Evolutionary conservation across 2,113 vertebrate genomes (phyloP).

Genomic region (Microcebus griseorufus): DNA sequence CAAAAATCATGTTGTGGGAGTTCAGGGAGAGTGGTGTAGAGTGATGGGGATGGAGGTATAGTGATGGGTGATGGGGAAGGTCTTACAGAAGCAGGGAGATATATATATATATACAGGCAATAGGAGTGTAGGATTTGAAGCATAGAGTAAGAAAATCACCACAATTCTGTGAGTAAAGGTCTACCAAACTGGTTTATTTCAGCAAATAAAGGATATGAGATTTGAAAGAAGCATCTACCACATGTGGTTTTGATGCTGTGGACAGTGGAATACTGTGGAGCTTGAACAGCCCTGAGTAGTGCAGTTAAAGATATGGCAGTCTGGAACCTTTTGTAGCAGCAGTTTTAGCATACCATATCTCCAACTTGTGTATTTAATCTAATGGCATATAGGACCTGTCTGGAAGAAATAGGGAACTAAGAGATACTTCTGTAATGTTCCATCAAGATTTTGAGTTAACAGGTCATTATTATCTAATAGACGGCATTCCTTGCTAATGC

Average conservation of each 20-base stretch:
- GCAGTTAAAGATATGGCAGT: background rate
- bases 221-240: background rate
- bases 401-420: background rate
- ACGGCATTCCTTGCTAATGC: background rate
- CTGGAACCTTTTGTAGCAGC: background rate
- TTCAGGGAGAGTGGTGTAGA: background rate
- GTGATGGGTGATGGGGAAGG: background rate
- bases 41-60: no score
- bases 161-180: background rate
- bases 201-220: background rate
- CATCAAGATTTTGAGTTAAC: background rate
- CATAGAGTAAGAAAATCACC: background rate
- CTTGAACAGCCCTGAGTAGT: background rate
- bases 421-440: background rate
- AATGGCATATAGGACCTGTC: background rate
- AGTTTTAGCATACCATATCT: background rate
- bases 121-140: background rate
- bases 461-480: background rate
- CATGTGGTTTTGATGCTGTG: background rate
- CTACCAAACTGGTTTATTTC: background rate
- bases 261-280: background rate
- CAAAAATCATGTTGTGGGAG: background rate
- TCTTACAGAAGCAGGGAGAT: background rate
- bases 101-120: background rate
- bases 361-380: background rate